Evolutionary conservation across 2,113 vertebrate genomes (phyloP).

Genomic region (Chiloscyllium plagiosum): DNA sequence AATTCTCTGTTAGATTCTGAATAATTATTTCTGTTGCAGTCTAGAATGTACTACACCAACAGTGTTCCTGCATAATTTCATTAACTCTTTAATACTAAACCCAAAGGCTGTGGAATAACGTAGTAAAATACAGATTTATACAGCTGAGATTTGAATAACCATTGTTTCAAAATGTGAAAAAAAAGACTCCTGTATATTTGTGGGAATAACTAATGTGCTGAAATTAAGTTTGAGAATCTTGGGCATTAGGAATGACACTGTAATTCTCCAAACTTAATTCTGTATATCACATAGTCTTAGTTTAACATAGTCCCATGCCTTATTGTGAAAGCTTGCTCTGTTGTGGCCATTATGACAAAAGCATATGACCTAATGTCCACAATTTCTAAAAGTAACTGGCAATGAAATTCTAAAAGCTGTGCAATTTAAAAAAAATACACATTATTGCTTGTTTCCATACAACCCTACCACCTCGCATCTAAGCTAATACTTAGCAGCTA

Average conservation of each 20-base stretch:
- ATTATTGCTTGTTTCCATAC: background rate
- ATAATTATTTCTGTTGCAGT: background rate
- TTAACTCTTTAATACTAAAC: background rate
- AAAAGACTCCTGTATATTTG: background rate
- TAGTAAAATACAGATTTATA: background rate
- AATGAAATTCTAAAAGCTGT: background rate
- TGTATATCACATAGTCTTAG: background rate
- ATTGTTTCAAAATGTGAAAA: background rate
- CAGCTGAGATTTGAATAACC: background rate
- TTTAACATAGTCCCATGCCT: background rate
- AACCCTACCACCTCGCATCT: background rate
- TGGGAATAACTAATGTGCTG: background rate
- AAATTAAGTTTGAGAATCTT: background rate
- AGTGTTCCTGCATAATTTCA: background rate
- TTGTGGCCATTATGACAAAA: background rate
- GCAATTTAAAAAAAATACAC: background rate
- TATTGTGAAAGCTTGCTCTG: background rate
- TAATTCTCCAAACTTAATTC: background rate
- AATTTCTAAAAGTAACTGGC: background rate
- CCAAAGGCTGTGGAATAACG: background rate
- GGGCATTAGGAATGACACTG: background rate
- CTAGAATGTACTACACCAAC: background rate
- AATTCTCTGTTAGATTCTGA: background rate
- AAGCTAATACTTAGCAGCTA: background rate
- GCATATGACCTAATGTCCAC: background rate